Base-by-base conservation (phyloP, 2,888 invertebrate species). In the Loripinus fragilis region DNA sequence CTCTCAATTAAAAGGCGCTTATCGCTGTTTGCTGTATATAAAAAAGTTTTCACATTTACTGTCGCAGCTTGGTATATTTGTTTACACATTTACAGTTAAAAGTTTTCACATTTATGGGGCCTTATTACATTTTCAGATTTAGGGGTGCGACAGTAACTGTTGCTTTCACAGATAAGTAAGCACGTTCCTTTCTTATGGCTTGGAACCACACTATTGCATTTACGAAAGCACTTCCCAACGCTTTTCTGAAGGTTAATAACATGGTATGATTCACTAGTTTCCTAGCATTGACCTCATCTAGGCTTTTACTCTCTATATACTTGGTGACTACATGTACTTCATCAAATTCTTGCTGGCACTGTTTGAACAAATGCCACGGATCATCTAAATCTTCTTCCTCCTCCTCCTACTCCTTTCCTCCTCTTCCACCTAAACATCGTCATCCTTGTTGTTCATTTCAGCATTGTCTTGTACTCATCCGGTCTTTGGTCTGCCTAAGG, bases 141-240 rank as follows among this genome's bases (percentile, higher is more conserved):
- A n/a, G n/a, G n/a, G n/a, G n/a, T n/a, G n/a, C n/a, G n/a, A n/a
- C n/a, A n/a, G n/a, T n/a, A n/a, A n/a, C n/a, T n/a, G n/a, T n/a
- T n/a, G 41, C 41, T 41, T 50, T 50, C n/a, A 50, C 23, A 23
- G 50, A 50, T 50, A 50, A 50, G 50, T 12, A 50, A 50, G n/a
- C n/a, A 23, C n/a, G 50, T 50, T 50, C 50, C 23, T 50, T 50
- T 50, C 23, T 15, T n/a, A 50, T 50, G n/a, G 50, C 50, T 15
- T 50, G 50, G 23, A 50, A 50, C 50, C 50, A 50, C 23, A 50
- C 10, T 7, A 50, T 50, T n/a, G 5, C 20, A 50, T 50, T 50
- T 7, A 50, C 50, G 23, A 50, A 50, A 50, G 20, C 50, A n/a
- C n/a, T n/a, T 7, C 15, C 50, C 50, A 50, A n/a, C n/a, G 50